These are phyloP conservation scores for Acanthosoma haemorrhoidale DNA, from an alignment of 2,888 invertebrate species.

Conservation along the genomic window DNA sequence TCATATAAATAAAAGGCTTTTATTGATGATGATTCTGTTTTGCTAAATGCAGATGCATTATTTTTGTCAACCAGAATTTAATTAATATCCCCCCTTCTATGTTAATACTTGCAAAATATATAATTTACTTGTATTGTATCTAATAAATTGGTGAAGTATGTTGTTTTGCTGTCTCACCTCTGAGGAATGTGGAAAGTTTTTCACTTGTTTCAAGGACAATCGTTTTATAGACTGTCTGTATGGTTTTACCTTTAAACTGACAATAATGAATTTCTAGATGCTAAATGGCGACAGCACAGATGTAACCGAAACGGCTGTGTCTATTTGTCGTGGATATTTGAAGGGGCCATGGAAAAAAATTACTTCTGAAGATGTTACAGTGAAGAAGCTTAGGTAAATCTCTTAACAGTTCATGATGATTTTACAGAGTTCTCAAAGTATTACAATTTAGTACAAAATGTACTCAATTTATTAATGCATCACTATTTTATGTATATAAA, in stretches of 20 bases:
- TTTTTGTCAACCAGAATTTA: background rate
- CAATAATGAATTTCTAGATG: conserved; percentile 33
- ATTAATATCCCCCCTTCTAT: background rate
- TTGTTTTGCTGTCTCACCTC: background rate
- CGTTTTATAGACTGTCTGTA: background rate
- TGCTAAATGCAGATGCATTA: background rate
- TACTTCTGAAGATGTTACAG: conserved; percentile 66
- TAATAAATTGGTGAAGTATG: background rate
- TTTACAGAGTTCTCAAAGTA: no score
- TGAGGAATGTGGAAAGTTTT: background rate
- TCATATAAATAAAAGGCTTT: background rate
- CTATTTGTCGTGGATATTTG: conserved; percentile 83
- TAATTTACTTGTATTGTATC: background rate
- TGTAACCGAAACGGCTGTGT: conserved; percentile 75
- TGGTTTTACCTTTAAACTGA: background rate
- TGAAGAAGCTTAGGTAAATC: conserved; percentile 76
- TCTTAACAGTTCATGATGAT: no score
- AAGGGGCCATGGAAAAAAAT: conserved; percentile 87
- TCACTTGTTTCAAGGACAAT: background rate
- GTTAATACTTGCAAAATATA: background rate
- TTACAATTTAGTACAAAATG: no score
- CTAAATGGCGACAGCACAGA: conserved; percentile 48
- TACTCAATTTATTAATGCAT: no score
- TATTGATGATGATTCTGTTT: background rate
- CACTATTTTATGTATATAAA: no score